Evolutionary conservation across 2,888 invertebrate species (phyloP), one percentile per base, ranked within the genome.

Genomic region (Ophraella communa): DNA sequence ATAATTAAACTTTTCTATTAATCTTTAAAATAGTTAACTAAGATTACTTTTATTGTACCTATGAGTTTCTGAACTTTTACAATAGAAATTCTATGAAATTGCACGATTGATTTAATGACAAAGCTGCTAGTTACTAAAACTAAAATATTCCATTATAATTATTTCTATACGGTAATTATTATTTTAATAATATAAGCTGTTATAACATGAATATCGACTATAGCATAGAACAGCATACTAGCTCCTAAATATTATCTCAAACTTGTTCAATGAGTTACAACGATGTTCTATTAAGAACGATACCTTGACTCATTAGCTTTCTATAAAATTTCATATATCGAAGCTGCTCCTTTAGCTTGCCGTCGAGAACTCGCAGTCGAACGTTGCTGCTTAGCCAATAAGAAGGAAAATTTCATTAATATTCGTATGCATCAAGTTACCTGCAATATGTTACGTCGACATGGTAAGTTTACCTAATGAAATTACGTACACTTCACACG

Each of bases 361-460:
- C 39, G 17, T 39, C 39, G 14, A 17, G 17, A 39, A 17, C 7
- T 17, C 14, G 4, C 8, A 17, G 14, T 17, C 7, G 1, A 7
- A 17, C 5, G 14, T 39, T 39, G 14, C 11, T 44, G 42, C 18
- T 33, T 44, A 23, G 55, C 44, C 55, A 55, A 55, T 55, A 55
- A 24, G 27, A 44, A 24, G 55, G 55, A 44, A 55, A 55, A 44
- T 55, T 44, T 55, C 44, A 55, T 55, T 55, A 44, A 55, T 44
- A 55, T 55, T 55, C 55, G 20, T 44, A 44, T 55, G 55, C 55
- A 55, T 55, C 44, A 24, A 44, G 55, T 21, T 21, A 55, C 44
- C 55, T 55, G 55, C 55, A 55, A 55, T 55, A 55, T 55, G 42
- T 27, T 44, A 55, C 55, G 44, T 55, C 27, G 55, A 42, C 27